Conservation (phyloP, 1,140 invertebrate genomes). For the Macrobrachium nipponense region DNA sequence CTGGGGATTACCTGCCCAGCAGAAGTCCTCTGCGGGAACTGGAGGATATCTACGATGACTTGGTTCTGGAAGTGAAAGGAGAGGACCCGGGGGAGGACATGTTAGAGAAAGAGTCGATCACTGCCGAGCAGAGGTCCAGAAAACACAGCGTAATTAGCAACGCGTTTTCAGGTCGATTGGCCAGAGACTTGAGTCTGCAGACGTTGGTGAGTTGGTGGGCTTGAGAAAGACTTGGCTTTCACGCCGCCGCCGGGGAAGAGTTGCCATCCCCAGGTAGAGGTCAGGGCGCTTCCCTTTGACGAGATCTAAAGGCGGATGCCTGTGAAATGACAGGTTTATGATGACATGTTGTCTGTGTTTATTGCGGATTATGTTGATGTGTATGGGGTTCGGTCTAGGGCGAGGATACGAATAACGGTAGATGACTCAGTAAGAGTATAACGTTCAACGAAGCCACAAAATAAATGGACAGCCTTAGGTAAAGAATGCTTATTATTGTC, state of each 20-base stretch:
- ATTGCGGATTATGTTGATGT: no score
- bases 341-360: no score
- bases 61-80: neutral
- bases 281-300: no score
- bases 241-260: neutral
- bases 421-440: no score
- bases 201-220: neutral
- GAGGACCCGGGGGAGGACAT: neutral
- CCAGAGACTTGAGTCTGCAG: neutral
- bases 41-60: no score
- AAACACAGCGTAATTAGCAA: constrained; percentile 11
- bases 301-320: no score
- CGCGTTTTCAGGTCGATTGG: neutral
- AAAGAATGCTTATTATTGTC: no score
- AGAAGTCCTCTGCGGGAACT: neutral
- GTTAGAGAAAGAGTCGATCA: neutral
- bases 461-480: no score
- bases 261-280: neutral
- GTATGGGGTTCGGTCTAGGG: no score
- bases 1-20: neutral
- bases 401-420: no score
- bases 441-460: no score
- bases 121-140: neutral
- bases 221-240: neutral
- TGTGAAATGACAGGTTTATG: no score